Evolutionary conservation across 2,888 invertebrate genomes (phyloP).

Genomic region (Eurytoma adleriae): DNA sequence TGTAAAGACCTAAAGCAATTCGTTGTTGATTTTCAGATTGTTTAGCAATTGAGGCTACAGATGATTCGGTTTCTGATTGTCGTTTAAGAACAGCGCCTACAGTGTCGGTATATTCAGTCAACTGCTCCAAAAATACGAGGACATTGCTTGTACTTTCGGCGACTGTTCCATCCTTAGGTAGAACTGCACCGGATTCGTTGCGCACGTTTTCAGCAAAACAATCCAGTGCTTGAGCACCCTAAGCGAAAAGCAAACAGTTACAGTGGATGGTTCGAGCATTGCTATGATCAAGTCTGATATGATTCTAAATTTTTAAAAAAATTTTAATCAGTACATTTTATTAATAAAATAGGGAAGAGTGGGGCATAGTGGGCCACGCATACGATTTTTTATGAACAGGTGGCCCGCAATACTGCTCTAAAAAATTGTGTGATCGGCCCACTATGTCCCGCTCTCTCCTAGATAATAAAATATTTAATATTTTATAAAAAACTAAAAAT

Average conservation of each 20-base stretch:
- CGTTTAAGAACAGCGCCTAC: constrained; percentile 82
- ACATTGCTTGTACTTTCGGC: constrained; percentile 97
- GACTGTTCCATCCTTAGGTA: constrained; percentile 98
- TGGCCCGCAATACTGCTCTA: too few relatives aligned
- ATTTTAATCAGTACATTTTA: too few relatives aligned
- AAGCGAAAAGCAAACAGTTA: constrained; percentile 1
- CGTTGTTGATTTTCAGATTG: constrained; percentile 79
- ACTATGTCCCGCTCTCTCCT: too few relatives aligned
- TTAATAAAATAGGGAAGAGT: too few relatives aligned
- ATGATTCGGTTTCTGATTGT: constrained; percentile 76
- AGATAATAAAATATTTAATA: too few relatives aligned
- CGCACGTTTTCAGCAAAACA: constrained; percentile 94
- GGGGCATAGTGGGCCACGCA: too few relatives aligned
- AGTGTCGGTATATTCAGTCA: constrained; percentile 87
- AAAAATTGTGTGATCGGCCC: too few relatives aligned
- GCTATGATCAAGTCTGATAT: neutral
- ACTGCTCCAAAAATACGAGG: constrained; percentile 92
- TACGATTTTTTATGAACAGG: too few relatives aligned
- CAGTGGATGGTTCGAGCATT: neutral
- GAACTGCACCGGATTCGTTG: constrained; percentile 85
- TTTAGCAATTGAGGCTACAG: constrained; percentile 78
- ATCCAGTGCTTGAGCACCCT: constrained; percentile 94
- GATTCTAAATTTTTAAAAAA: too few relatives aligned
- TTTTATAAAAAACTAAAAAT: too few relatives aligned
- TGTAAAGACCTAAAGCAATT: constrained; percentile 86